Evolutionary conservation across 35 echinoderm and acorn worm genomes (phyloP).

Genomic region (Eucidaris tribuloides): DNA sequence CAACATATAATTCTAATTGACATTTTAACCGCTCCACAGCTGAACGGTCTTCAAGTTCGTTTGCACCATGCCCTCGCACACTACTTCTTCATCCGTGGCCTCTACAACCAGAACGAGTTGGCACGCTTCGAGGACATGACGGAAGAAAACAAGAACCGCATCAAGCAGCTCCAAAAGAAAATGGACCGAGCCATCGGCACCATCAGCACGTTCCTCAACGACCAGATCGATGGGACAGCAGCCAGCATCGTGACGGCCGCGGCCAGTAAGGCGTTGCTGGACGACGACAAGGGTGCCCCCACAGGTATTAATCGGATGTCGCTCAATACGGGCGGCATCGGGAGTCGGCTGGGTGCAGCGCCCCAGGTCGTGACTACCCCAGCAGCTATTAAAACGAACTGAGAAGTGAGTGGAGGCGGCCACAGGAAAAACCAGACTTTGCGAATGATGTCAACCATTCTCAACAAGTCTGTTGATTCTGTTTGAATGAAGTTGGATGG

Average conservation of each 20-base stretch:
- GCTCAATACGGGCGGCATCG: no score
- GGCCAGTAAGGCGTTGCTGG: conserved; percentile 51
- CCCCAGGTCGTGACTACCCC: background rate
- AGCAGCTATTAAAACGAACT: conserved; percentile 2
- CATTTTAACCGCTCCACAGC: no score
- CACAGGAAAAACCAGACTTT: background rate
- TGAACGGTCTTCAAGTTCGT: conserved; percentile 82
- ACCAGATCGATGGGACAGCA: conserved; percentile 91
- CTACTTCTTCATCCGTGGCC: conserved; percentile 87
- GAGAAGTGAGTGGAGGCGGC: background rate
- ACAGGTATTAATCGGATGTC: no score
- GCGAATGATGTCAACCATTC: background rate
- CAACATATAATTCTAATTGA: no score
- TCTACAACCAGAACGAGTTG: conserved; percentile 80
- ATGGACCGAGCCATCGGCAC: conserved; percentile 82
- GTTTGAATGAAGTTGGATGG: no score
- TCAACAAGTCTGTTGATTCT: no score
- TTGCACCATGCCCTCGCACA: conserved; percentile 71
- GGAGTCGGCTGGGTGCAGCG: background rate
- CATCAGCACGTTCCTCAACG: conserved; percentile 84
- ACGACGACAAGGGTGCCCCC: conserved; percentile 2
- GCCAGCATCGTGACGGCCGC: conserved; percentile 71
- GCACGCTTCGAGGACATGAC: conserved; percentile 79
- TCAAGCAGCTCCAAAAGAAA: conserved; percentile 49
- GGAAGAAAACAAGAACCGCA: conserved; percentile 53